Evolutionary conservation across 92 coral and sea anemone species (phyloP).

Genomic region (Scolanthus callimorphus): DNA sequence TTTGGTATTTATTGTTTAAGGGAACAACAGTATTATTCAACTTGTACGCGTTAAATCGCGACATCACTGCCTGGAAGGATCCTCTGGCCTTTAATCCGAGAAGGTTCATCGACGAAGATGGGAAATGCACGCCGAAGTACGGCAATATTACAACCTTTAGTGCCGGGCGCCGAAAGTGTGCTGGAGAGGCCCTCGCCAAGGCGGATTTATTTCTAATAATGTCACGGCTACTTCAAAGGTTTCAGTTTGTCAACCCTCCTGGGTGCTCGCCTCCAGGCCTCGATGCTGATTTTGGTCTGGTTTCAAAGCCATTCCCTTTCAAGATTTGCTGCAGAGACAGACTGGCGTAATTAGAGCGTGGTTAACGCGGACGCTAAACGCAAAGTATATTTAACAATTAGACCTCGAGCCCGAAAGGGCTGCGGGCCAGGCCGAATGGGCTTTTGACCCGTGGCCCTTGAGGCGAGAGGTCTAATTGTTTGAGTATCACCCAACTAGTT

Average conservation of each 20-base stretch:
- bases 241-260: no score
- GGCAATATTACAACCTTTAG: no score
- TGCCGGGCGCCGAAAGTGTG: conserved; percentile 79
- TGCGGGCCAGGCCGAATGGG: no score
- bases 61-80: conserved; percentile 50
- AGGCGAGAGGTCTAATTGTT: no score
- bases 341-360: no score
- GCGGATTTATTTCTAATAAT: conserved; percentile 65
- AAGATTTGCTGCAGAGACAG: background rate
- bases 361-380: no score
- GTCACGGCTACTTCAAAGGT: conserved; percentile 64
- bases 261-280: background rate
- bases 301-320: background rate
- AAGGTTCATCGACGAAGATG: conserved; percentile 67
- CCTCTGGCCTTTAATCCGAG: conserved; percentile 66
- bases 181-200: conserved; percentile 74
- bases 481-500: no score
- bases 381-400: no score
- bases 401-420: no score
- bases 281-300: background rate
- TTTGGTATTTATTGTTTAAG: no score
- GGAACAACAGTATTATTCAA: conserved; percentile 68
- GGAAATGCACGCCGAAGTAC: conserved; percentile 27
- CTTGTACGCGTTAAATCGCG: conserved; percentile 75
- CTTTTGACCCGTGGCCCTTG: no score